Evolutionary conservation across 2,113 vertebrate species (phyloP).

Genomic region (Petrocephalus microphthalmus): DNA sequence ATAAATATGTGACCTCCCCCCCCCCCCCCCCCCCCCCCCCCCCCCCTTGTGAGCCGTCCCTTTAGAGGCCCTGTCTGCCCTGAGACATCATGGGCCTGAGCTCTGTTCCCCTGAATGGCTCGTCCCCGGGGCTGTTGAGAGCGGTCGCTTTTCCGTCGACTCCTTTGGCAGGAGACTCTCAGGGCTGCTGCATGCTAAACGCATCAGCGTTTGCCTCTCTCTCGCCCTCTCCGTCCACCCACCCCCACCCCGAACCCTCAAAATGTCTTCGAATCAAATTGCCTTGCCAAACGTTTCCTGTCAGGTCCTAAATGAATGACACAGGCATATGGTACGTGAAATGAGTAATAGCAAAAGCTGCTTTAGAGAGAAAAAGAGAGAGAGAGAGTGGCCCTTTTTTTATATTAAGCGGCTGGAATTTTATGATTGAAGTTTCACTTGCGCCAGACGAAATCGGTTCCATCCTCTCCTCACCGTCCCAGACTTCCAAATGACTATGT

Average conservation of each 20-base stretch:
- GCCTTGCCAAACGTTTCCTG: conserved; percentile 50
- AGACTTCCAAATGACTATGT: conserved; percentile 5
- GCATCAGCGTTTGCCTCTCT: conserved; percentile 50
- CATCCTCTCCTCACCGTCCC: neutral
- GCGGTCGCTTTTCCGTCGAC: conserved; percentile 52
- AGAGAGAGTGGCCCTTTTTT: conserved; percentile 27
- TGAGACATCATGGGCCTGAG: conserved; percentile 9
- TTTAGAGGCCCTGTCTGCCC: neutral
- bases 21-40: conserved; percentile 20
- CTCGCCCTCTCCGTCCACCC: neutral
- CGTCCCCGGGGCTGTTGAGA: conserved; percentile 38
- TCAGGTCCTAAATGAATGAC: conserved; percentile 42
- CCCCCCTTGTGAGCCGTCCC: conserved; percentile 30
- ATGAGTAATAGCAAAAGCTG: conserved; percentile 31
- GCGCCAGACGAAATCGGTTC: conserved; percentile 19
- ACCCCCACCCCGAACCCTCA: conserved; percentile 29
- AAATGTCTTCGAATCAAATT: conserved; percentile 44
- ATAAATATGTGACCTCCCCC: conserved; percentile 41
- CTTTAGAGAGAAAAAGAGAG: conserved; percentile 1
- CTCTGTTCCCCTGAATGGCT: conserved; percentile 44
- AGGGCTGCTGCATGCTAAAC: conserved; percentile 57
- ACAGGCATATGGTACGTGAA: conserved; percentile 46
- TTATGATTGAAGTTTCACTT: conserved; percentile 33
- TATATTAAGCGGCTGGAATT: conserved; percentile 31
- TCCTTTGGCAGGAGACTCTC: conserved; percentile 51